Conservation (phyloP, 2,797 vertebrate species). For the Morus bassanus region DNA sequence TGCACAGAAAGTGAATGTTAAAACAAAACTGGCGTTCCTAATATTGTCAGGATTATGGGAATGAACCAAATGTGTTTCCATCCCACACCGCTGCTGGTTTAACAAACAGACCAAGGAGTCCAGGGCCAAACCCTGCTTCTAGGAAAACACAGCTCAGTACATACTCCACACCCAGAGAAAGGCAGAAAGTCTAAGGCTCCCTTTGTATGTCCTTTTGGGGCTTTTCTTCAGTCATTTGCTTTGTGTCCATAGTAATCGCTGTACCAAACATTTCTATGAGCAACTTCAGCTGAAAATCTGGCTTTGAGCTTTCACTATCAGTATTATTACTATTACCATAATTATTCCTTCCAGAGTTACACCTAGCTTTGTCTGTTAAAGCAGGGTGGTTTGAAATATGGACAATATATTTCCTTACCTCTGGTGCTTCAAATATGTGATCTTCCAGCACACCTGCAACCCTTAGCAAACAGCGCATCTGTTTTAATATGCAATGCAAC, state of each 20-base stretch:
- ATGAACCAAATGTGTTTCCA: background rate
- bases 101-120: background rate
- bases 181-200: background rate
- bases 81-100: background rate
- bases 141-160: background rate
- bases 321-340: background rate
- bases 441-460: background rate
- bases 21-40: background rate
- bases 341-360: background rate
- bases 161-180: background rate
- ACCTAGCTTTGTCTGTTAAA: background rate
- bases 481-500: background rate
- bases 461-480: background rate
- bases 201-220: background rate
- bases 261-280: background rate
- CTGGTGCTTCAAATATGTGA: background rate
- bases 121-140: background rate
- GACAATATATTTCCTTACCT: background rate
- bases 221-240: background rate
- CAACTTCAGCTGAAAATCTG: background rate
- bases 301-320: background rate
- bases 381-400: background rate
- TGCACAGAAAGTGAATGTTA: background rate
- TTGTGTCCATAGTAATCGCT: background rate
- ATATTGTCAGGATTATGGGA: background rate